Conservation (phyloP, 2,888 invertebrate species). For the Julus scandinavius region DNA sequence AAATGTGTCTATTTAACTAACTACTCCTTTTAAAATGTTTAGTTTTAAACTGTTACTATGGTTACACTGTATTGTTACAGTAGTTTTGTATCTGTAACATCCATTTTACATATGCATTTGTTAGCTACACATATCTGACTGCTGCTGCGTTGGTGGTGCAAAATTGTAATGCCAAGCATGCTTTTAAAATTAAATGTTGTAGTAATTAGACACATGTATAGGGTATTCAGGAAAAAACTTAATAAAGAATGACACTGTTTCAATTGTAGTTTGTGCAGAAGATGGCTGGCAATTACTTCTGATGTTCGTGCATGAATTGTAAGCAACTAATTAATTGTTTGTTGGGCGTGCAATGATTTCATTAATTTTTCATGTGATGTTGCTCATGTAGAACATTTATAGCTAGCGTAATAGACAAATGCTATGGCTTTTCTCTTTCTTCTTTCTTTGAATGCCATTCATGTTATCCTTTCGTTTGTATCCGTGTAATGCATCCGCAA, state of each 20-base stretch:
- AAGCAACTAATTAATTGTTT: constrained; percentile 30
- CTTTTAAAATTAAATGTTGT: too few species aligned
- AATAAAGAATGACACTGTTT: background rate
- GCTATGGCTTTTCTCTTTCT: background rate
- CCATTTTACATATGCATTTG: too few species aligned
- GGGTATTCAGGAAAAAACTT: background rate
- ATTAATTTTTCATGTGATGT: constrained; percentile 36
- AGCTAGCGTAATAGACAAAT: background rate
- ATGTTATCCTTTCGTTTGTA: constrained; percentile 9
- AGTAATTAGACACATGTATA: background rate
- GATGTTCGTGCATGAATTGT: background rate
- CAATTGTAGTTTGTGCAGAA: background rate
- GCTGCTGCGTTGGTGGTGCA: background rate
- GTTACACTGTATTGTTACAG: too few species aligned
- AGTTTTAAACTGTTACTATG: too few species aligned
- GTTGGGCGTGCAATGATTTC: constrained; percentile 35
- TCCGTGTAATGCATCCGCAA: background rate
- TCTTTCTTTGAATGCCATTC: background rate
- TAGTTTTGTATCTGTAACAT: too few species aligned
- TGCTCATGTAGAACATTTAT: constrained; percentile 16
- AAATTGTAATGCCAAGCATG: background rate
- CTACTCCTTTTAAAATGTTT: too few species aligned
- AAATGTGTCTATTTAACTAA: too few species aligned
- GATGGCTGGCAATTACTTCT: background rate
- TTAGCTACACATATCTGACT: too few species aligned